A percentile compares a stretch with the other conserved stretches of the same genome.
phyloP scores from a whole-genome alignment of 30 jellyfish, hydroid and myxozoan species.

The Cassiopea andromeda region DNA sequence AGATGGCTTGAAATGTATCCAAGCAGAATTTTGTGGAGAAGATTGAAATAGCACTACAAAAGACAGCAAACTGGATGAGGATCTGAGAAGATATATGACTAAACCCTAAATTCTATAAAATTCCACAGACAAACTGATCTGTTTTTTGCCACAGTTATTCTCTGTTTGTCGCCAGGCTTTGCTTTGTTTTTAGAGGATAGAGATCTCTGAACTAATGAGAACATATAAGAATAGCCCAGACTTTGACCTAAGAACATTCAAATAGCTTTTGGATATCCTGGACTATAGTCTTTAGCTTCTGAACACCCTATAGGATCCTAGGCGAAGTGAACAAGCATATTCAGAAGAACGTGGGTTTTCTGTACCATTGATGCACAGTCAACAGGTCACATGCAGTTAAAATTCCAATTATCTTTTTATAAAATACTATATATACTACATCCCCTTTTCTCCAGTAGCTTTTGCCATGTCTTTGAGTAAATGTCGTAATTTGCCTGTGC shows the following conservation, averaged over 20 bases:
- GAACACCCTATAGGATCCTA: no score
- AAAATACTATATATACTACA: no score
- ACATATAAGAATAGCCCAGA: not conserved
- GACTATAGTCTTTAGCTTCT: no score
- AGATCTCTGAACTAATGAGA: not conserved
- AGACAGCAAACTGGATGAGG: not conserved
- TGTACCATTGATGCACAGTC: no score
- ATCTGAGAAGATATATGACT: not conserved
- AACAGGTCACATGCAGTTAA: no score
- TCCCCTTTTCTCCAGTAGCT: no score
- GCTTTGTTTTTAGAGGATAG: not conserved
- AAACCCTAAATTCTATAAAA: not conserved
- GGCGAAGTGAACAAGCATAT: no score
- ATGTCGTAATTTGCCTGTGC: no score
- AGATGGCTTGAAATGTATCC: not conserved
- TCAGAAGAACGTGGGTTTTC: no score
- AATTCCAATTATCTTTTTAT: no score
- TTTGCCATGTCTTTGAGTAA: no score
- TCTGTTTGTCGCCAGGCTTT: not conserved
- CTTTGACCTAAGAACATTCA: not conserved
- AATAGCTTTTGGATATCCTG: not conserved
- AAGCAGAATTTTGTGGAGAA: not conserved
- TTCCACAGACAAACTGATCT: not conserved
- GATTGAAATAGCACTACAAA: not conserved
- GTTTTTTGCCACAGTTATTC: constrained; percentile 2